Conservation (phyloP, 1,140 invertebrate genomes). For the Mycetomoellerius zeteki region DNA sequence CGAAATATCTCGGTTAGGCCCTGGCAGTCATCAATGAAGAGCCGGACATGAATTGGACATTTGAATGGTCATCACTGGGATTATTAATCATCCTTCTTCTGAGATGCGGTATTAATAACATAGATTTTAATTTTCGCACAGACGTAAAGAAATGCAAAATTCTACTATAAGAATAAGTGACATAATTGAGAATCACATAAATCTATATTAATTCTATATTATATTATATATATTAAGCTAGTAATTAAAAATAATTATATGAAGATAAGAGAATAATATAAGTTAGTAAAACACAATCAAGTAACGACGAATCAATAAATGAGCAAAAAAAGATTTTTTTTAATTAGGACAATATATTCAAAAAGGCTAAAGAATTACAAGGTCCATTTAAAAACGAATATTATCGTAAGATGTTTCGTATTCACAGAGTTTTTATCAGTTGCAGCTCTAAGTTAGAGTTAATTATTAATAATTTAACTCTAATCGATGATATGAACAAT, state of each 20-base stretch:
- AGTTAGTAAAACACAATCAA: too few relatives aligned
- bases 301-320: too few relatives aligned
- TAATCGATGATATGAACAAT: not conserved
- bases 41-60: slow-evolving; percentile 86
- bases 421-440: too few relatives aligned
- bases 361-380: too few relatives aligned
- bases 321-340: too few relatives aligned
- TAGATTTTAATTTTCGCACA: not conserved
- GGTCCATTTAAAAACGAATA: too few relatives aligned
- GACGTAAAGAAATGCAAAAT: not conserved
- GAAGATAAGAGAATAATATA: not conserved
- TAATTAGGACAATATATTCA: too few relatives aligned
- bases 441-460: not conserved
- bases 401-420: too few relatives aligned
- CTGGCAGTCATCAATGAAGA: slow-evolving; percentile 81
- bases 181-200: not conserved
- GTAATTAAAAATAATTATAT: not conserved
- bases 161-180: not conserved
- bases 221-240: not conserved
- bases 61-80: slow-evolving; percentile 83
- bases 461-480: not conserved
- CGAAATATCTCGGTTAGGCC: slow-evolving; percentile 56
- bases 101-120: slow-evolving; percentile 81
- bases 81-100: slow-evolving; percentile 84
- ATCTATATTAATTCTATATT: not conserved